These are phyloP conservation scores for Chaetogeoica ovagalla DNA, from an alignment of 2,888 invertebrate species.

Conservation along the genomic window DNA sequence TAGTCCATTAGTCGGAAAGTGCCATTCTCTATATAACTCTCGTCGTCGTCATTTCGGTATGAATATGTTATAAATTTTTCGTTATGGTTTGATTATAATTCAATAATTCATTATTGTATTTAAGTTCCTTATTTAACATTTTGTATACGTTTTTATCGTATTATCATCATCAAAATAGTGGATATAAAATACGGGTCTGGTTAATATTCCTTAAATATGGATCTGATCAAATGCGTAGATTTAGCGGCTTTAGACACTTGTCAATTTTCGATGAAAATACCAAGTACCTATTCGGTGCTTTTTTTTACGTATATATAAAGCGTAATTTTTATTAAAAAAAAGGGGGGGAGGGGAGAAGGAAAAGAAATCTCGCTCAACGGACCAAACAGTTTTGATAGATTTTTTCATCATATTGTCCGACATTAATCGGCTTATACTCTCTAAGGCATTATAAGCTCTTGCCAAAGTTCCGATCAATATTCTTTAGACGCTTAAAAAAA, in stretches of 20 bases:
- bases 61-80: too few relatives aligned
- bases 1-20: too few relatives aligned
- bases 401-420: slow-evolving; percentile 48
- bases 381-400: slow-evolving; percentile 45
- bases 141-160: too few relatives aligned
- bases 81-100: too few relatives aligned
- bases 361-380: slow-evolving; percentile 40
- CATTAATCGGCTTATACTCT: slow-evolving; percentile 50
- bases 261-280: slow-evolving; percentile 14
- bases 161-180: too few relatives aligned
- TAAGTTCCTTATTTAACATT: too few relatives aligned
- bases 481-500: slow-evolving; percentile 46
- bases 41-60: too few relatives aligned
- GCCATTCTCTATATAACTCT: too few relatives aligned
- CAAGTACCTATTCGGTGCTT: slow-evolving; percentile 17
- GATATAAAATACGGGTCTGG: background rate
- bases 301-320: slow-evolving; percentile 17
- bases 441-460: slow-evolving; percentile 48
- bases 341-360: too few relatives aligned
- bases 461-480: slow-evolving; percentile 49
- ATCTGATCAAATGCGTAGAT: background rate
- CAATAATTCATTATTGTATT: too few relatives aligned
- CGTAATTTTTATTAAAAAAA: slow-evolving; percentile 44
- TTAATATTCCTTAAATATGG: slow-evolving; percentile 7
- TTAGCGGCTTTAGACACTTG: slow-evolving; percentile 23